A percentile compares a stretch with the other conserved stretches of the same genome.
phyloP scores from a whole-genome alignment of 2,888 invertebrate species.

The Aricia artaxerxes region DNA sequence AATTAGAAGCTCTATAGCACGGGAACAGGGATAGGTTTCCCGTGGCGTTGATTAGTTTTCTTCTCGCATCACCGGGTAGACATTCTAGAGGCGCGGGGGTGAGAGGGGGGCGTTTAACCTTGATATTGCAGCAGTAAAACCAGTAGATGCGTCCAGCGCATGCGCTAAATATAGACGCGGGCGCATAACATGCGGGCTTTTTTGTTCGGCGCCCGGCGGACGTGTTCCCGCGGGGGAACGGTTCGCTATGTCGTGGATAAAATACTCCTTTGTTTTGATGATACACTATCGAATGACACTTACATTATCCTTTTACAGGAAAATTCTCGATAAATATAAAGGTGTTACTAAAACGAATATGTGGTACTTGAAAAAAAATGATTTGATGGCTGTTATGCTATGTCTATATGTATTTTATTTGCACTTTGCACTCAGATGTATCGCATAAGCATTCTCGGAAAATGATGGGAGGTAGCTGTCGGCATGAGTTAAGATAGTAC shows the following conservation, averaged over 20 bases:
- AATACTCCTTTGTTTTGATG: conserved; percentile 39
- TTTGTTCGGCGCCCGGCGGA: conserved; percentile 64
- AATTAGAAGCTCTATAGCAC: conserved; percentile 44
- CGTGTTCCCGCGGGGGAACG: conserved; percentile 61
- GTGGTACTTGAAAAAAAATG: not conserved
- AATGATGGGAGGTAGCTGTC: not conserved
- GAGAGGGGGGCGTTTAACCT: conserved; percentile 61
- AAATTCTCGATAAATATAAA: not conserved
- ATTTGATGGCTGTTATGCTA: no score
- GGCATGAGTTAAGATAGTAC: not conserved
- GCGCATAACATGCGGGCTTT: conserved; percentile 67
- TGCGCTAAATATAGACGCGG: conserved; percentile 70
- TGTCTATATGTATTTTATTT: not conserved
- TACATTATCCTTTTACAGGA: not conserved
- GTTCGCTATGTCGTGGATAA: conserved; percentile 63
- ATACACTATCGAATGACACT: not conserved
- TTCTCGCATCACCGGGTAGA: conserved; percentile 52
- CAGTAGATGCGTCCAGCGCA: conserved; percentile 71
- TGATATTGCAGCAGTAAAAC: conserved; percentile 71
- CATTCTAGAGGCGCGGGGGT: conserved; percentile 57
- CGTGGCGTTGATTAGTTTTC: conserved; percentile 46
- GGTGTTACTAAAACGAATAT: not conserved
- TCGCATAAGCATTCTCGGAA: not conserved
- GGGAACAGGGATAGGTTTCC: conserved; percentile 49
- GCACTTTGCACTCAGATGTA: not conserved